Evolutionary conservation across 1,140 invertebrate species (phyloP).

Genomic region (Thaumetopoea pityocampa): DNA sequence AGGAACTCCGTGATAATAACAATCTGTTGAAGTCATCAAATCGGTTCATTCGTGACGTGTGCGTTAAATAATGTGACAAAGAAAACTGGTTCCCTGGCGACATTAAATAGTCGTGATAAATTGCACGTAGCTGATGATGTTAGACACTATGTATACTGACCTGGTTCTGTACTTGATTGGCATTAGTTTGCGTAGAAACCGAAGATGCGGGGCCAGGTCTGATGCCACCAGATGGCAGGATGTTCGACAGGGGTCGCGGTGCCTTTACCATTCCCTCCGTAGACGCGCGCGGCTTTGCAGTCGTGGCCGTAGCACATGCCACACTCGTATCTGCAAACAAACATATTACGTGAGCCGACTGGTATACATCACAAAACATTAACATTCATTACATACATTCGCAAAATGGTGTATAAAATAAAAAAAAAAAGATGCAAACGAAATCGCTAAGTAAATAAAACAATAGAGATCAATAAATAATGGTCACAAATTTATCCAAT

Average conservation of each 20-base stretch:
- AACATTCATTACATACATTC: too few species aligned
- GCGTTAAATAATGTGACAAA: too few species aligned
- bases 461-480: too few species aligned
- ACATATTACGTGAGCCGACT: not conserved
- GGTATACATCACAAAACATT: too few species aligned
- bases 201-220: conserved; percentile 83
- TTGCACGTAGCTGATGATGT: too few species aligned
- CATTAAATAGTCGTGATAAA: too few species aligned
- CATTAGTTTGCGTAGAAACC: conserved; percentile 85
- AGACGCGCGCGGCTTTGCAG: conserved; percentile 51
- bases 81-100: too few species aligned
- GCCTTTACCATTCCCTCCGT: conserved; percentile 75
- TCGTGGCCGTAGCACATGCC: conserved; percentile 40
- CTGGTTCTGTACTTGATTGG: conserved; percentile 79
- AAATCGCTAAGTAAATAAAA: too few species aligned
- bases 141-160: conserved; percentile 52
- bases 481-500: conserved; percentile 6
- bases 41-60: too few species aligned
- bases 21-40: too few species aligned
- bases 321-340: conserved; percentile 43
- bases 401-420: conserved; percentile 5
- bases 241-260: conserved; percentile 79
- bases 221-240: conserved; percentile 82
- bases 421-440: too few species aligned
- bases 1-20: conserved; percentile 3